phyloP scores from a whole-genome alignment of 2,113 vertebrate species.

The Globicephala melas region DNA sequence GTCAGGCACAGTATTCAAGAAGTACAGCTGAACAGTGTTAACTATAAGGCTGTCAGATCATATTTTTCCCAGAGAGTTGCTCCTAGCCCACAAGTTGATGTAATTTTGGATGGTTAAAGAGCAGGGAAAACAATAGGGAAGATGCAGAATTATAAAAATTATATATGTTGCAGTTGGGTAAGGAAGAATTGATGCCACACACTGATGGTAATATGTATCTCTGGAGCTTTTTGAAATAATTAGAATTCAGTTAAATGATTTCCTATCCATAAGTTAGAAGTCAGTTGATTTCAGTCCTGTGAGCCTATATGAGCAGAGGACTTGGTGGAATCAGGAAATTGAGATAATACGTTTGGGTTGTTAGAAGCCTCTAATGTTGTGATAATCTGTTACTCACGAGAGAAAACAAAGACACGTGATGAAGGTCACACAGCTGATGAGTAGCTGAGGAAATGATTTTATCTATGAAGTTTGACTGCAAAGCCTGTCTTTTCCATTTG shows the following conservation, averaged over 20 bases:
- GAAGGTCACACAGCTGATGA: background rate
- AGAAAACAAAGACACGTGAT: background rate
- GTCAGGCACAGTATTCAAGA: background rate
- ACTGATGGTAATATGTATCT: background rate
- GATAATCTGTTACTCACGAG: background rate
- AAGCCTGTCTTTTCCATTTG: background rate
- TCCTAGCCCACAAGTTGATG: background rate
- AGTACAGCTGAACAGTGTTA: background rate
- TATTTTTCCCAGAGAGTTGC: background rate
- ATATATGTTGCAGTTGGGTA: background rate
- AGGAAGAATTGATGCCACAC: background rate
- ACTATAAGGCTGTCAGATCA: background rate
- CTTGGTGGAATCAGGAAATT: background rate
- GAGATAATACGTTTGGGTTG: background rate
- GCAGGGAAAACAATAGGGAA: background rate
- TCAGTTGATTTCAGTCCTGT: background rate
- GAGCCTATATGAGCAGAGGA: background rate
- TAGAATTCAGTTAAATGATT: background rate
- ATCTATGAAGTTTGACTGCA: background rate
- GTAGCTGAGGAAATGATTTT: background rate
- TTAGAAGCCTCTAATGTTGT: background rate
- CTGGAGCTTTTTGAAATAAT: background rate
- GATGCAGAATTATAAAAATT: background rate
- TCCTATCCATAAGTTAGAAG: background rate
- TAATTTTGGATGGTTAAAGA: background rate